These are phyloP conservation scores for Thera britannica DNA, from an alignment of 2,888 invertebrate species.

Conservation along the genomic window DNA sequence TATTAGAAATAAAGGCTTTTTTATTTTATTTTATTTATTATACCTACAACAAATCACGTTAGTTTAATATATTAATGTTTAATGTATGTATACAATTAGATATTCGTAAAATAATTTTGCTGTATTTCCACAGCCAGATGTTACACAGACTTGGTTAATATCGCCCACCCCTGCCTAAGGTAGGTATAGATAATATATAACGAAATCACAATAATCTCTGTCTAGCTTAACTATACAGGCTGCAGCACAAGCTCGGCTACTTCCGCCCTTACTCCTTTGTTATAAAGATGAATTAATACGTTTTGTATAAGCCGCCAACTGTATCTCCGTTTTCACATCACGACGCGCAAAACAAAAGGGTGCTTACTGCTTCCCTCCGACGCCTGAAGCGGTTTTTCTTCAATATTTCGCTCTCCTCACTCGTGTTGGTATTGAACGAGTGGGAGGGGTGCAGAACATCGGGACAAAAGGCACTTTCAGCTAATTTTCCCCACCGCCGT, in stretches of 20 bases:
- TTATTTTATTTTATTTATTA: too few species aligned
- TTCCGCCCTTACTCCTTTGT: conserved; percentile 34
- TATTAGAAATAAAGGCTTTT: too few species aligned
- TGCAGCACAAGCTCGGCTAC: conserved; percentile 25
- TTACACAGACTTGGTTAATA: not conserved
- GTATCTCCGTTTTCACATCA: conserved; percentile 67
- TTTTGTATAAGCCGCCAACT: conserved; percentile 30
- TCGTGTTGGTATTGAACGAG: conserved; percentile 43
- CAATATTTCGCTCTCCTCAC: conserved; percentile 55
- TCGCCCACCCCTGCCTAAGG: not conserved
- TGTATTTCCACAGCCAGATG: not conserved
- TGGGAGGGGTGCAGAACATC: conserved; percentile 55
- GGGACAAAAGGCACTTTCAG: conserved; percentile 76
- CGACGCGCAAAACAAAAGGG: conserved; percentile 81
- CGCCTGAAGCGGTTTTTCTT: conserved; percentile 77
- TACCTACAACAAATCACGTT: too few species aligned
- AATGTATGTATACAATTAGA: too few species aligned
- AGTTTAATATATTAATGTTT: too few species aligned
- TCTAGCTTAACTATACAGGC: conserved; percentile 28
- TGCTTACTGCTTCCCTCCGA: conserved; percentile 76
- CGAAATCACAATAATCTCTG: conserved; percentile 39
- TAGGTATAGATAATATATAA: conserved; percentile 17
- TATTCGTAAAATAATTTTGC: not conserved
- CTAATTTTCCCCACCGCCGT: conserved; percentile 77
- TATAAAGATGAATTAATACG: conserved; percentile 24